A percentile compares a stretch with the other conserved stretches of the same genome.
These are phyloP conservation scores for Nothocercus julius DNA, from an alignment of 2,113 vertebrate genomes.

Conservation along the genomic window DNA sequence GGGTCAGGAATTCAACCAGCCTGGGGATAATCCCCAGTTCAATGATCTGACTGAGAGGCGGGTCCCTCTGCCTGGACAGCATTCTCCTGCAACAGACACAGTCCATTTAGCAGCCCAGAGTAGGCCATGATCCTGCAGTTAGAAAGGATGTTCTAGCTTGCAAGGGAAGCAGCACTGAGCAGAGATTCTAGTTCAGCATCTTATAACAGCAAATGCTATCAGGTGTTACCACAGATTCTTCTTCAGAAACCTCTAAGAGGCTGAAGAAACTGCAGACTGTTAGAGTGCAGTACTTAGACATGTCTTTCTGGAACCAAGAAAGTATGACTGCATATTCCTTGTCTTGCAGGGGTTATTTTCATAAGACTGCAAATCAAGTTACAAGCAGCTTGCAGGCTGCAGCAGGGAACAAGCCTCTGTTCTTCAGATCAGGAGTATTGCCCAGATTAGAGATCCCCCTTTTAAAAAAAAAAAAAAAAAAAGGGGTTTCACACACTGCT, in stretches of 20 bases:
- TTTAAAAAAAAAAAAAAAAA: no score
- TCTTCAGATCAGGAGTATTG: not conserved
- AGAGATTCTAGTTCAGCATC: not conserved
- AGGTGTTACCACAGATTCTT: not conserved
- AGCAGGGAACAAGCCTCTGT: no score
- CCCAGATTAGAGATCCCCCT: not conserved
- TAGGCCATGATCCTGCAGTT: not conserved
- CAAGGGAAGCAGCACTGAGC: not conserved
- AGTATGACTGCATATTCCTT: not conserved
- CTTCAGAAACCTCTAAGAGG: not conserved
- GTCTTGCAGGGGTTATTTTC: not conserved
- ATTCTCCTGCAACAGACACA: constrained; percentile 78
- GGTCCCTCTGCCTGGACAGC: constrained; percentile 84
- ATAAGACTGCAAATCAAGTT: not conserved
- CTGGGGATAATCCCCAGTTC: constrained; percentile 82
- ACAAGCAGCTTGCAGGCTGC: no score
- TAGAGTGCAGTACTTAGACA: not conserved
- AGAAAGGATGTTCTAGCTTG: not conserved
- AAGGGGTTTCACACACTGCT: not conserved
- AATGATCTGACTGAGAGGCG: constrained; percentile 83
- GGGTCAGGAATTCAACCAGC: constrained; percentile 85
- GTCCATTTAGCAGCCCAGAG: not conserved
- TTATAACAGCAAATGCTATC: not conserved
- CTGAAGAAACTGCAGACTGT: not conserved
- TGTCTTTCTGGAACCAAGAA: not conserved